Evolutionary conservation across 2,113 vertebrate species (phyloP).

Genomic region (Varanus salvator): DNA sequence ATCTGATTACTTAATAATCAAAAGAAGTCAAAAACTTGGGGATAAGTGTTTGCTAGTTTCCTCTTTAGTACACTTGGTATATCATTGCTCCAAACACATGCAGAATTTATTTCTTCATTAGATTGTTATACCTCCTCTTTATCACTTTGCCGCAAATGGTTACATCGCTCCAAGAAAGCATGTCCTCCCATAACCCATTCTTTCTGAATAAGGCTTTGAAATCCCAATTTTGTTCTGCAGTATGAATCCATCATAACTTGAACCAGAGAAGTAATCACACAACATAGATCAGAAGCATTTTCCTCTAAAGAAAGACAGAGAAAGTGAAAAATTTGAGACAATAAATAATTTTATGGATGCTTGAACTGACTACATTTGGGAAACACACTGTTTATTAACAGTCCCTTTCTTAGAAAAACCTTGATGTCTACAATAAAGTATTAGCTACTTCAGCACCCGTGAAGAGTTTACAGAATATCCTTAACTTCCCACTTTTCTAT

Average conservation of each 20-base stretch:
- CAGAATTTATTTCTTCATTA: accelerated
- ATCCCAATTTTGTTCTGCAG: conserved; percentile 83
- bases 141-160: conserved; percentile 85
- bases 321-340: neutral
- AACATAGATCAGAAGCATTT: conserved; percentile 86
- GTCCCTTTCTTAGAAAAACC: neutral
- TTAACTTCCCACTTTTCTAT: neutral
- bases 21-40: neutral
- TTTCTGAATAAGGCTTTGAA: conserved; percentile 90
- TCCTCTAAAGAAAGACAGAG: conserved; percentile 78
- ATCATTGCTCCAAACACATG: neutral
- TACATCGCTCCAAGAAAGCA: conserved; percentile 86
- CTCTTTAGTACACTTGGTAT: no score
- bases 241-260: conserved; percentile 91
- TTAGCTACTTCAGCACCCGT: neutral
- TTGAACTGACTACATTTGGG: neutral
- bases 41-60: neutral
- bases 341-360: neutral
- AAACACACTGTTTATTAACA: neutral
- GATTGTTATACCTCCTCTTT: conserved; percentile 80
- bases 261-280: conserved; percentile 85
- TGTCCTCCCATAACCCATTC: conserved; percentile 89
- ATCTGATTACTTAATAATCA: neutral
- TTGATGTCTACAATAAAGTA: neutral
- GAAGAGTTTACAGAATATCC: neutral